Evolutionary conservation across 2,113 vertebrate species (phyloP).

Genomic region (Ceyx cyanopectus): DNA sequence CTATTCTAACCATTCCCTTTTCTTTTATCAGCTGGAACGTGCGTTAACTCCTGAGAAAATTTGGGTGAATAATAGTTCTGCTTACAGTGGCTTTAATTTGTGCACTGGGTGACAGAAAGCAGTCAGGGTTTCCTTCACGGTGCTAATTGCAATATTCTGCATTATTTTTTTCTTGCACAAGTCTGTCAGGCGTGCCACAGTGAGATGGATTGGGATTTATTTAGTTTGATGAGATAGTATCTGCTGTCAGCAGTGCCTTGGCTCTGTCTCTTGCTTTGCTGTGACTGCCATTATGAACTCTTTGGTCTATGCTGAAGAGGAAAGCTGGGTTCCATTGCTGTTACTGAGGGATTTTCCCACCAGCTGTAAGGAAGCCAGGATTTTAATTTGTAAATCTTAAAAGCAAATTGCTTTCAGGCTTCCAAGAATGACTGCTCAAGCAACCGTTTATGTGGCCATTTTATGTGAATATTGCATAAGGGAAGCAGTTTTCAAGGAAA

Average conservation of each 20-base stretch:
- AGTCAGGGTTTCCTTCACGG: background rate
- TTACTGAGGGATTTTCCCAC: background rate
- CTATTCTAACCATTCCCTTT: constrained; percentile 52
- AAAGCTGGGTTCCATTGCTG: background rate
- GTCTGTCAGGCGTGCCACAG: background rate
- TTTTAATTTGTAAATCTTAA: background rate
- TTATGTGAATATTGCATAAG: background rate
- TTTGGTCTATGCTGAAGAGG: background rate
- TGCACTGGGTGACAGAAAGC: background rate
- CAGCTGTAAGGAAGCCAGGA: background rate
- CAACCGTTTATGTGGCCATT: background rate
- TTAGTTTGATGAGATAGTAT: background rate
- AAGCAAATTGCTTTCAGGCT: background rate
- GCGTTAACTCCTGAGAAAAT: background rate
- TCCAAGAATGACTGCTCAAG: background rate
- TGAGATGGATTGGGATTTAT: background rate
- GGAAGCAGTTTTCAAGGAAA: background rate
- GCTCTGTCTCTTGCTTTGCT: background rate
- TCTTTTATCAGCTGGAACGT: constrained; percentile 30
- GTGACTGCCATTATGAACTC: background rate
- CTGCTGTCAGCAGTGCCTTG: background rate
- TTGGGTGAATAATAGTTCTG: constrained; percentile 1
- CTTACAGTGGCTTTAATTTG: background rate
- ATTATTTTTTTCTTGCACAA: background rate
- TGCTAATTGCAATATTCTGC: background rate